Evolutionary conservation across 2,113 vertebrate species (phyloP), one percentile per base, ranked within the genome.

Genomic region (Thomomys bottae): DNA sequence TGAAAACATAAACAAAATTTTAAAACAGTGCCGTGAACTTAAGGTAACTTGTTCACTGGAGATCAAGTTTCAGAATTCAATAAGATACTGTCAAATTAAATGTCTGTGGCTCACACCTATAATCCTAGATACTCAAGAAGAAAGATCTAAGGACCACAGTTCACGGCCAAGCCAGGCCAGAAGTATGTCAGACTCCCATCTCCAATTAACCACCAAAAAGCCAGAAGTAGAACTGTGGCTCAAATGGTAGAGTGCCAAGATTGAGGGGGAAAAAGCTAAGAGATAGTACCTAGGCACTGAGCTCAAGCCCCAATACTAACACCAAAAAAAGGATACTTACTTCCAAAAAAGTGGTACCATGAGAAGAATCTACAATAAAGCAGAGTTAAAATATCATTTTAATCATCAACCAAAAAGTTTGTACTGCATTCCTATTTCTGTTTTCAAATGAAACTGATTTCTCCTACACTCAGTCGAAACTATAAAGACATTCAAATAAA

Each of bases 361-460:
- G 91, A n/a, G 87, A 77, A 10, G 97, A 85, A 72, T 88, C 98
- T 98, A 81, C 93, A 95, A 97, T 26, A 34, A 94, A 97, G 87
- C 79, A 96, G 70, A 94, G 77, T 88, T 88, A 93, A 95, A 83
- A 92, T 92, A 67, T 96, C 23, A 83, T 89, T 90, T 96, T 17
- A 23, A 21, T 21, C 14, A 8, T 10, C 26, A 14, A 34, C 10
- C 38, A 36, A 54, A 70, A 36, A 30, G 3, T 30, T 30, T 0
- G 0, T 66, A 9, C 73, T 36, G 0, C 63, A 9, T 6, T 12
- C 34, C 42, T 14, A 12, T 12, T n/a, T 49, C 8, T 72, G 38
- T 38, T 61, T 84, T 28, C 42, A 59, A 79, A 34, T 40, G 40
- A 54, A 72, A 32, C 4, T 23, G 11, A 24, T 1, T 10, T 42